Percentiles rank a stretch among this genome's conserved stretches.
phyloP scores from a whole-genome alignment of 2,888 invertebrate species.

The Anthoptus insignis region DNA sequence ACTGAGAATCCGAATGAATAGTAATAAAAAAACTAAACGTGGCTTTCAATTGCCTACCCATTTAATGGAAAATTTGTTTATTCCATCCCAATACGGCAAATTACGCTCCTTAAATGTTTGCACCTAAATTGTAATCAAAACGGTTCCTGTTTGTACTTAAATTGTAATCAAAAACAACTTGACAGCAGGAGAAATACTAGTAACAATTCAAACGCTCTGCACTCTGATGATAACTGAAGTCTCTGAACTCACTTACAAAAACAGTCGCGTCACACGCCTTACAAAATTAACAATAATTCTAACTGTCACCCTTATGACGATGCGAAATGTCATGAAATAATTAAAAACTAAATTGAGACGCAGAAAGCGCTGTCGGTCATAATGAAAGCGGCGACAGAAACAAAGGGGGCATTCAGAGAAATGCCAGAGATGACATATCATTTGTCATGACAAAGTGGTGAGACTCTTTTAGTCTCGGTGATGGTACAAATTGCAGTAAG shows the following conservation, averaged over 20 bases:
- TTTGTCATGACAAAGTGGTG: conserved; percentile 59
- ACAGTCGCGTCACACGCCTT: background rate
- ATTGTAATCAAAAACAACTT: too few relatives aligned
- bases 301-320: conserved; percentile 17
- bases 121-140: too few relatives aligned
- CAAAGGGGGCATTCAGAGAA: conserved; percentile 56
- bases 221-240: too few relatives aligned
- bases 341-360: conserved; percentile 55
- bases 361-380: conserved; percentile 39
- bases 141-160: too few relatives aligned
- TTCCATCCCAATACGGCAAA: too few relatives aligned
- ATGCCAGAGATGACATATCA: conserved; percentile 52
- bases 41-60: too few relatives aligned
- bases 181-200: too few relatives aligned
- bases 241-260: background rate
- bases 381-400: conserved; percentile 49
- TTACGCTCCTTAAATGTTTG: too few relatives aligned
- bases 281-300: conserved; percentile 5
- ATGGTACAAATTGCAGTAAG: conserved; percentile 40
- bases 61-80: too few relatives aligned
- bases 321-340: conserved; percentile 38
- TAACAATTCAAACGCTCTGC: too few relatives aligned
- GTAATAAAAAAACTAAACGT: too few relatives aligned
- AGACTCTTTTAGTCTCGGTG: conserved; percentile 45
- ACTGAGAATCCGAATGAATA: too few relatives aligned